phyloP scores from a whole-genome alignment of 1,140 invertebrate species.

The Hyphantria cunea region DNA sequence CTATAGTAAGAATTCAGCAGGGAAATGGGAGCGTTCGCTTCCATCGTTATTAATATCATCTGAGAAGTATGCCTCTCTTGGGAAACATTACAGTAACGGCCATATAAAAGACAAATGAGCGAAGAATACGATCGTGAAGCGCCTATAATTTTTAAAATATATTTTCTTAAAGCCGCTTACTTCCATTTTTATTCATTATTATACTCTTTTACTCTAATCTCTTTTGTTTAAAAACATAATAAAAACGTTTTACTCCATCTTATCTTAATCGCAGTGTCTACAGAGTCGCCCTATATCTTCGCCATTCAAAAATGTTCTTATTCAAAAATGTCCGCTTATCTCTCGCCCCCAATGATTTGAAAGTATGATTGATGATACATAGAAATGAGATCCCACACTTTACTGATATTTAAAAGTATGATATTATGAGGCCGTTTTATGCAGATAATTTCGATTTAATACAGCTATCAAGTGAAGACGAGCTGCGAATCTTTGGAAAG shows the following conservation, averaged over 20 bases:
- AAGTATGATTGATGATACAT: conserved; percentile 48
- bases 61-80: conserved; percentile 38
- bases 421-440: conserved; percentile 20
- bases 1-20: conserved; percentile 33
- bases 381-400: conserved; percentile 33
- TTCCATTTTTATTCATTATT: conserved; percentile 31
- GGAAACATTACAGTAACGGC: conserved; percentile 45
- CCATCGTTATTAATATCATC: conserved; percentile 45
- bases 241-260: conserved; percentile 34
- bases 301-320: conserved; percentile 34
- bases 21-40: conserved; percentile 40
- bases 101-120: conserved; percentile 51
- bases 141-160: conserved; percentile 38
- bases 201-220: conserved; percentile 32
- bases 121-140: conserved; percentile 40
- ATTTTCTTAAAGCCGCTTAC: conserved; percentile 29
- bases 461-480: conserved; percentile 3
- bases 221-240: conserved; percentile 34
- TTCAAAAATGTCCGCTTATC: conserved; percentile 37
- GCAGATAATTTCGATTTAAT: conserved; percentile 24
- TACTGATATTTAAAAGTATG: conserved; percentile 37
- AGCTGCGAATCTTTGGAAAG: conserved; percentile 1
- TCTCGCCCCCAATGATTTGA: conserved; percentile 39
- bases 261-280: conserved; percentile 30
- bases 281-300: conserved; percentile 26